Base-by-base conservation (phyloP, 2,888 invertebrate genomes). In the Pseudococcus viburni region DNA sequence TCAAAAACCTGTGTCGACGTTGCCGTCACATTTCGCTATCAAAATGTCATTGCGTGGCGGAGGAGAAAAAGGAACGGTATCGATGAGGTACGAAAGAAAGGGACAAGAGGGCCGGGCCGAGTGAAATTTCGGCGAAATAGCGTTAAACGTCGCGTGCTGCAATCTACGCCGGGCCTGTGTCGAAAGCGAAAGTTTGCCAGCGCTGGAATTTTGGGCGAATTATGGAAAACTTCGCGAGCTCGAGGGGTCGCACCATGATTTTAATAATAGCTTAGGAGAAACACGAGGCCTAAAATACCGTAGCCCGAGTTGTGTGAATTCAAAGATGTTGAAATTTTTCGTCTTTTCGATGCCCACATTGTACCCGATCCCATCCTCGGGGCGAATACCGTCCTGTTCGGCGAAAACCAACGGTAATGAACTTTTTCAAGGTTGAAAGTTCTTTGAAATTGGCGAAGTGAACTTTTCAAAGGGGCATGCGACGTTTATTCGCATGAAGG, bases 361-460 rank as follows among this genome's bases (percentile, higher is more conserved):
- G n/a, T n/a, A n/a, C n/a, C n/a, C 33, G 6, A 6, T 26, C 12
- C 26, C 68, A 4, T 26, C 68, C 26, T 12, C 11, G 8, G 7
- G 7, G 19, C 64, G 19, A n/a, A 22, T 6, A 0, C 8, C 42
- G 19, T 6, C 7, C 2, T 26, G 0, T 55, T 55, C 64, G 22
- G 7, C 64, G 19, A 7, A 8, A 64, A 64, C 19, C 8, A 64
- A 33, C 73, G 73, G 0, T 73, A 73, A 73, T 73, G 73, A 73
- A 73, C 73, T 73, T 73, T 73, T 73, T 73, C 73, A 73, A 73
- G 73, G 73, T 33, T 73, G 33, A 4, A 73, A 73, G 33, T 33
- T 33, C 15, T 9, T 26, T 26, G 19, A 26, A 15, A 26, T 68
- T 68, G 26, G 15, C 59, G 59, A 59, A 17, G 59, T 42, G 42